Base-by-base conservation (phyloP, 2,888 invertebrate species). In the Ormyrus thymus region DNA sequence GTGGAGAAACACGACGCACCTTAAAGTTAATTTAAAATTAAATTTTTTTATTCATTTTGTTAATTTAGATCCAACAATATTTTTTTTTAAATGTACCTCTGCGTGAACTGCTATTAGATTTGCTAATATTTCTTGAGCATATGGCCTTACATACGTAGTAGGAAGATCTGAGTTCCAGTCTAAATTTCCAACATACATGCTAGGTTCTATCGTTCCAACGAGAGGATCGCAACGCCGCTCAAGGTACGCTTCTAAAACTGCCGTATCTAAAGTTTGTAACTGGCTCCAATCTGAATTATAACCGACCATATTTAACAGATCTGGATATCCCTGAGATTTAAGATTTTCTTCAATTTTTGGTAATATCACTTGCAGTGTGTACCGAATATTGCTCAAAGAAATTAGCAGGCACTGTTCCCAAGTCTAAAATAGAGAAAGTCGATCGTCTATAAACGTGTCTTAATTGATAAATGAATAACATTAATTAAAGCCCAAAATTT, bases 131-230 rank as follows among this genome's bases (percentile, higher is more conserved):
- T 96, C 96, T 89, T 96, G 97, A 45, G 97, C 95, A 86, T 98
- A 98, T 0, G 96, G 96, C 70, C 96, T 91, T 10, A 97, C 93
- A 87, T 96, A 96, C 6, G 93, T 93, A 0, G 96, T 95, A 68
- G 94, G 92, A 69, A 94, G 92, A 84, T 95, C 95, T 0, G 94
- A 93, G 85, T 95, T 95, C 94, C 97, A 96, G 87, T 95, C 95
- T 87, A 97, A 96, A 78, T 95, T 92, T 0, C 61, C 97, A 87
- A 96, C 92, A 90, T 98, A 98, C 97, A 98, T 98, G 81, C 97
- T 97, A 7, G 97, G 97, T 90, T 98, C 98, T 82, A 98, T 97
- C 7, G 96, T 96, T n/a, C 97, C 98, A 45, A 98, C 97, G 10
- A 98, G 92, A 0, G 98, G 98, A 91, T 98, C 97, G 62, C 97